Conservation (phyloP, 2,797 vertebrate species). For the Forpus xanthops region DNA sequence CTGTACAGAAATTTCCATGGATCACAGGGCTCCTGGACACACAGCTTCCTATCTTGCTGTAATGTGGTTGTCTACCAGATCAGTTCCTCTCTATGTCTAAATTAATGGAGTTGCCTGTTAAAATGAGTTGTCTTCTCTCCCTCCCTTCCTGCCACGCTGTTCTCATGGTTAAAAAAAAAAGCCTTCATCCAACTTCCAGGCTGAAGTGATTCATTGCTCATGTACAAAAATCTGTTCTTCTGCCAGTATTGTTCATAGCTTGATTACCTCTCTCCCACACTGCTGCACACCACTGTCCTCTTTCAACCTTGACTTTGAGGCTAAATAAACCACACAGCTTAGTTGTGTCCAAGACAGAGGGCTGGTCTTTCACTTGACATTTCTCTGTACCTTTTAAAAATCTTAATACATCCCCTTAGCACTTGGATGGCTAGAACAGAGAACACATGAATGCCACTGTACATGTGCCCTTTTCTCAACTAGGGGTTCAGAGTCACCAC, state of each 20-base stretch:
- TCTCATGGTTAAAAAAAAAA: background rate
- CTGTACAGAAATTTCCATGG: background rate
- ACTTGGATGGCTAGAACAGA: background rate
- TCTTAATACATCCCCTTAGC: background rate
- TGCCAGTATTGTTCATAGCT: background rate
- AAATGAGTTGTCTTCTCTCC: background rate
- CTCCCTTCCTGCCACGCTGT: background rate
- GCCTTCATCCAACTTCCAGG: background rate
- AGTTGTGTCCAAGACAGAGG: background rate
- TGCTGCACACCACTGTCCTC: background rate
- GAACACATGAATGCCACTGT: background rate
- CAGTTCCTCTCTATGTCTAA: background rate
- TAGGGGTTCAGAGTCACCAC: background rate
- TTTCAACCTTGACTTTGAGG: background rate
- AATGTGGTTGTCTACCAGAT: background rate
- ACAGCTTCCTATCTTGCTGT: background rate
- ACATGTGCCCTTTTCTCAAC: background rate
- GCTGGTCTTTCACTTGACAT: background rate
- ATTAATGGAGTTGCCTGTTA: background rate
- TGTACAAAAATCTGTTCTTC: background rate
- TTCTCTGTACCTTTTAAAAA: background rate
- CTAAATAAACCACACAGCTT: background rate
- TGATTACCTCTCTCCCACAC: background rate
- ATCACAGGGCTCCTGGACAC: background rate
- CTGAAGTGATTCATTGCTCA: background rate